Conservation (phyloP, 2,113 vertebrate genomes). For the Choloepus hoffmanni region DNA sequence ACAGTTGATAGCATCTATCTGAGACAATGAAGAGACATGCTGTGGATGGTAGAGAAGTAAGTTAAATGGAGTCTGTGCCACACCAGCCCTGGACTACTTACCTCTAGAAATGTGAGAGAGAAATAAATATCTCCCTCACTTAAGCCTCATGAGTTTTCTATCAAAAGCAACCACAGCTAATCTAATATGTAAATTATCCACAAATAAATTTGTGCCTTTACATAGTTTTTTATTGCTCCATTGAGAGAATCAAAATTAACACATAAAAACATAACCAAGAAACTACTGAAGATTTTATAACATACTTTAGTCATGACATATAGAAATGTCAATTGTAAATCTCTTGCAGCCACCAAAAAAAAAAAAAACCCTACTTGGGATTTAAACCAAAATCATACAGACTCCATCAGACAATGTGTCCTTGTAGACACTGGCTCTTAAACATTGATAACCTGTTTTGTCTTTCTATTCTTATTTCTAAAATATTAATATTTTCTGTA, state of each 20-base stretch:
- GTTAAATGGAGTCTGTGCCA: rapidly evolving
- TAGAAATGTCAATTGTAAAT: not conserved
- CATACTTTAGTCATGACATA: not conserved
- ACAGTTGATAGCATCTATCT: rapidly evolving
- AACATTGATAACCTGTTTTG: not conserved
- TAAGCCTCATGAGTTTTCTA: not conserved
- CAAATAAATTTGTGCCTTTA: not conserved
- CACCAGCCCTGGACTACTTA: too few species aligned
- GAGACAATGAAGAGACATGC: not conserved
- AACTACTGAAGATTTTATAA: not conserved
- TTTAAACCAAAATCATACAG: not conserved
- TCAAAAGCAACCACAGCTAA: not conserved
- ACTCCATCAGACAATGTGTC: not conserved
- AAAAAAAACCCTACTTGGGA: not conserved
- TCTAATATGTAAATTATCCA: not conserved
- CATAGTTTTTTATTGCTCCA: not conserved
- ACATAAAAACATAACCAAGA: not conserved
- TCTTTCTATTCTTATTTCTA: not conserved
- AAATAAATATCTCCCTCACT: not conserved
- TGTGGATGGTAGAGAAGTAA: too few species aligned
- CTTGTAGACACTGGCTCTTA: not conserved
- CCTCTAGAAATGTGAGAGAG: not conserved
- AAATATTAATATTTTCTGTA: not conserved
- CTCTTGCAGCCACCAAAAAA: not conserved
- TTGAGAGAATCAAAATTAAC: not conserved